Evolutionary conservation across 2,113 vertebrate species (phyloP).

Genomic region (Parus major): DNA sequence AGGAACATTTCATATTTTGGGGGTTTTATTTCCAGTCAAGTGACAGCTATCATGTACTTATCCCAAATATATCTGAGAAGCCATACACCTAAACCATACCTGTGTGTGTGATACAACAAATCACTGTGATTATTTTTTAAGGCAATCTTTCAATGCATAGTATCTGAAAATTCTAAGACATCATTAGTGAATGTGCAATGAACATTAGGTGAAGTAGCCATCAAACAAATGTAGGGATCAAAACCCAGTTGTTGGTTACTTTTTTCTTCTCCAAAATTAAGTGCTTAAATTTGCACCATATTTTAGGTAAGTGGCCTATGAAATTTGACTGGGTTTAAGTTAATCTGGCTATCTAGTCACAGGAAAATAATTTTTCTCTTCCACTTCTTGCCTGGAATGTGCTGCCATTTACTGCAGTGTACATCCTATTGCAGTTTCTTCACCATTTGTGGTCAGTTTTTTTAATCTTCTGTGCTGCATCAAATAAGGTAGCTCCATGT

Average conservation of each 20-base stretch:
- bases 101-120: background rate
- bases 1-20: background rate
- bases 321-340: background rate
- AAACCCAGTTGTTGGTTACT: background rate
- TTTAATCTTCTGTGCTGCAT: background rate
- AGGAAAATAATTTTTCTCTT: background rate
- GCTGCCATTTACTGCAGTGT: background rate
- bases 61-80: background rate
- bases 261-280: background rate
- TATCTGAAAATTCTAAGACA: background rate
- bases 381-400: background rate
- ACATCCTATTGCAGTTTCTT: background rate
- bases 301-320: background rate
- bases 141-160: background rate
- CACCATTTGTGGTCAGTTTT: background rate
- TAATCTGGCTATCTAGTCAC: background rate
- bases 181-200: background rate
- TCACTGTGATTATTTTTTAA: background rate
- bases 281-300: background rate
- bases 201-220: background rate
- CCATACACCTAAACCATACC: background rate
- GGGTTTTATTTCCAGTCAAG: background rate
- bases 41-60: background rate
- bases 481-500: background rate
- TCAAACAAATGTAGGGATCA: background rate